These are phyloP conservation scores for Cheilosia pagana DNA, from an alignment of 2,888 invertebrate genomes.

Conservation along the genomic window DNA sequence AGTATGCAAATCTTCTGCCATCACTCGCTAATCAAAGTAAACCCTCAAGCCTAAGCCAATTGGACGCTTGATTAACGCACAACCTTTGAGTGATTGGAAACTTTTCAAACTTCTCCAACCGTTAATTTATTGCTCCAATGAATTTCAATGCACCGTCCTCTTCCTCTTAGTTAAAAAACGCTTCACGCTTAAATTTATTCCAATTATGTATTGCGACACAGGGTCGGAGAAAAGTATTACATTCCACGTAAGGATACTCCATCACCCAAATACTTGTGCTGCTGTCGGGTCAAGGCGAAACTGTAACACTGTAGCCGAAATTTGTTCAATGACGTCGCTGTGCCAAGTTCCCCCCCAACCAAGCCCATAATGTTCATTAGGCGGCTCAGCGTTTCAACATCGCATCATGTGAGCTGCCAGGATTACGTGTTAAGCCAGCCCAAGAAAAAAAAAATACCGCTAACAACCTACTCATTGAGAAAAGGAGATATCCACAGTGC, in stretches of 20 bases:
- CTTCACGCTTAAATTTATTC: conserved; percentile 33
- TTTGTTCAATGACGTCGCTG: neutral
- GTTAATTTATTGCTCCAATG: conserved; percentile 5
- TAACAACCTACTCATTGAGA: conserved; percentile 20
- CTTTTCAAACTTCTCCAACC: neutral
- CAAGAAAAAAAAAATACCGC: neutral
- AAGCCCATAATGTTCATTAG: conserved; percentile 15
- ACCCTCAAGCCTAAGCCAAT: conserved; percentile 4
- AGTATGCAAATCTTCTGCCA: neutral
- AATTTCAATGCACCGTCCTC: neutral
- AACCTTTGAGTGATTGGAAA: conserved; percentile 5
- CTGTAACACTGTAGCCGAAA: neutral
- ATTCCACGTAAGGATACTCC: neutral
- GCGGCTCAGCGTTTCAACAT: neutral
- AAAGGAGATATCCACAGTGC: conserved; percentile 4
- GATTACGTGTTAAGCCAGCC: neutral
- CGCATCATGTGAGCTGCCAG: neutral
- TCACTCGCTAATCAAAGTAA: neutral
- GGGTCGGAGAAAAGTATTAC: neutral
- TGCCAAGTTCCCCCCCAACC: neutral
- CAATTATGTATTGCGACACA: conserved; percentile 14
- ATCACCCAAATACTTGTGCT: neutral
- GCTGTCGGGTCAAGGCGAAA: conserved; percentile 13
- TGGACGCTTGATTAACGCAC: conserved; percentile 42
- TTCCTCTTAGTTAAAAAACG: neutral